Evolutionary conservation across 2,797 vertebrate genomes (phyloP), one percentile per base, ranked within the genome.

Genomic region (Mionectes olivaceus): DNA sequence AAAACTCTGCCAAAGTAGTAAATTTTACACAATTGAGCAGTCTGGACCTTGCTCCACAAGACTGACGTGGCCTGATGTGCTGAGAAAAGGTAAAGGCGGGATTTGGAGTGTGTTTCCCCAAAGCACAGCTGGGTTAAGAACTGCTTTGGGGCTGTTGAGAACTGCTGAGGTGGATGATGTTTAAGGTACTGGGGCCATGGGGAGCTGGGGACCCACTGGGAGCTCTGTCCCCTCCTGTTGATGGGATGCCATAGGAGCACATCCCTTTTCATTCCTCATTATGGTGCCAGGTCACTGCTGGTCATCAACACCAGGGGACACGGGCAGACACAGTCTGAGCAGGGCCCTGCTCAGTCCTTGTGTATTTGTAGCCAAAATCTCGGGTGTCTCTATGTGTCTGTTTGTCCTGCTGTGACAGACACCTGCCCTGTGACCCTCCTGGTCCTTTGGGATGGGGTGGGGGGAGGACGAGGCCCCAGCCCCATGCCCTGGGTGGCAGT

Each of bases 261-360:
- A 13, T 24, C 44, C 49, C 39, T 49, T 46, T 11, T 10, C 16
- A 5, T 7, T 1, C 0, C 10, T 15, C 41, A 0, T 2, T 4
- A 5, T 2, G 55, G 32, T 27, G 55, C 64, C 50, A 7, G 1
- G 10, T 1, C 3, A 13, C 37, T 32, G 71, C 56, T 43, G 61
- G 4, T 3, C 23, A 1, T 7, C 44, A 50, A 5, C 10, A 3
- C 2, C n/a, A 6, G 53, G 32, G 14, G 8, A 2, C 2, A 0
- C 0, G 5, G 30, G 61, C 52, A 65, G 37, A 1, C 3, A 0
- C 2, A 6, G 0, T 27, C 4, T 19, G 59, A 46, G 53, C 30
- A n/a, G 43, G 18, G 24, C 50, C 28, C 49, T 7, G 46, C 2
- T 41, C 35, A 5, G 17, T 5, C 70, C 61, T 15, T 2, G 0